Base-by-base conservation (phyloP, 1,140 invertebrate genomes). In the Drosophila aff. region DNA sequence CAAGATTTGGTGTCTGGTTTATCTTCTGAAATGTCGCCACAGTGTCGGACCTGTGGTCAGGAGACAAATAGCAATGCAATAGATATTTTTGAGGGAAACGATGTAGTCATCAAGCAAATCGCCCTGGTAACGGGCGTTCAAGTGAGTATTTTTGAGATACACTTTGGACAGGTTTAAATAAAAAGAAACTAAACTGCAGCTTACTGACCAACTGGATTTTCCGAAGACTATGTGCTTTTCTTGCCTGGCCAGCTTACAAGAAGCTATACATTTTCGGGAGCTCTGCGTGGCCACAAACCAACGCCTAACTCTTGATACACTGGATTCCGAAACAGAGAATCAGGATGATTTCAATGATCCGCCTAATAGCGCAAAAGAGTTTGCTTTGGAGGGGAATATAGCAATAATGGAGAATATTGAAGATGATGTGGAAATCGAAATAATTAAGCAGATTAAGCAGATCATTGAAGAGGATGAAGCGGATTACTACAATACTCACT, bases 41-140 rank as follows among this genome's bases (percentile, higher is more conserved):
- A 33, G 8, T 81, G 79, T 31, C 57, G 79, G 15, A 76, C 65
- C 11, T 81, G 78, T 43, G 60, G 72, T 4, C 44, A 71, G 26
- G 38, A 28, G 13, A 46, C 33, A 6, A 10, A 52, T 23, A 26
- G 47, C n/a, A 40, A 33, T 18, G 16, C 44, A 10, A 46, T 44
- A 28, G 31, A 76, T 10, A 46, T 81, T 2, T 76, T 81, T 40
- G 31, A 26, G 9, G 47, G 44, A 11, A 18, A 57, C 5, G 18
- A 47, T 15, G 33, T 76, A 11, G 55, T 68, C 21, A 21, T 78
- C 1, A 40, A 62, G 4, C 64, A 82, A 49, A 55, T 82, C 33
- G 31, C 59, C 3, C 21, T 60, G 15, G 18, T 82, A 6, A 82
- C 74, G 57, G 74, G 67, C 13, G 16, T 82, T 16, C 53, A 36